phyloP scores from a whole-genome alignment of 2,888 invertebrate species.

The Hydraecia micacea region DNA sequence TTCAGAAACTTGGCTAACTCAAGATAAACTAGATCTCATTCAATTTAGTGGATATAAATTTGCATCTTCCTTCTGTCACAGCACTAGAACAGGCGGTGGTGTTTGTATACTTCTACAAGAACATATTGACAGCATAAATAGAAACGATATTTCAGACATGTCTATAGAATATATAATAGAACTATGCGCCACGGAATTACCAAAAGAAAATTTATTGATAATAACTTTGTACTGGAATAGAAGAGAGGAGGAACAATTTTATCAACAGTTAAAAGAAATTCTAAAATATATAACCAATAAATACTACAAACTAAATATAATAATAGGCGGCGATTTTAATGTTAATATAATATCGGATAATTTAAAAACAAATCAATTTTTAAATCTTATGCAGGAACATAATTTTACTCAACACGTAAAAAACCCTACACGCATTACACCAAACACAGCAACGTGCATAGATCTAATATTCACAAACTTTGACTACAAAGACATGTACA shows the following conservation, averaged over 20 bases:
- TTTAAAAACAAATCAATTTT: too few species aligned
- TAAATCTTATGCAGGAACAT: too few species aligned
- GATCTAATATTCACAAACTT: too few species aligned
- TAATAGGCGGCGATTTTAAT: too few species aligned
- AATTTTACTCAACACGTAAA: too few species aligned
- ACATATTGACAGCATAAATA: not conserved
- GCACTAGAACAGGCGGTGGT: not conserved
- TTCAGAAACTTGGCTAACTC: constrained; percentile 7
- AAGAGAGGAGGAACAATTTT: constrained; percentile 19
- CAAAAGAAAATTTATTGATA: constrained; percentile 8
- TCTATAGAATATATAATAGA: constrained; percentile 5
- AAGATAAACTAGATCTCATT: not conserved
- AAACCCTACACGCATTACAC: too few species aligned
- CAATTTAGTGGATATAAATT: constrained; percentile 7
- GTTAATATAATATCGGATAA: too few species aligned
- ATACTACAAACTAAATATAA: constrained; percentile 19
- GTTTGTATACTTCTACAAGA: not conserved
- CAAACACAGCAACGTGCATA: too few species aligned
- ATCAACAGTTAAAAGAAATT: constrained; percentile 13
- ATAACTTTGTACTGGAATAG: constrained; percentile 26
- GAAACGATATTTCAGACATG: not conserved
- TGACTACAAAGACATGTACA: too few species aligned
- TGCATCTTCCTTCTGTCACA: constrained; percentile 10
- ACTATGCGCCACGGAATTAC: constrained; percentile 11
- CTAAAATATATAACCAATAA: constrained; percentile 18